These are phyloP conservation scores for Listronotus bonariensis DNA, from an alignment of 1,140 invertebrate genomes.

Conservation along the genomic window DNA sequence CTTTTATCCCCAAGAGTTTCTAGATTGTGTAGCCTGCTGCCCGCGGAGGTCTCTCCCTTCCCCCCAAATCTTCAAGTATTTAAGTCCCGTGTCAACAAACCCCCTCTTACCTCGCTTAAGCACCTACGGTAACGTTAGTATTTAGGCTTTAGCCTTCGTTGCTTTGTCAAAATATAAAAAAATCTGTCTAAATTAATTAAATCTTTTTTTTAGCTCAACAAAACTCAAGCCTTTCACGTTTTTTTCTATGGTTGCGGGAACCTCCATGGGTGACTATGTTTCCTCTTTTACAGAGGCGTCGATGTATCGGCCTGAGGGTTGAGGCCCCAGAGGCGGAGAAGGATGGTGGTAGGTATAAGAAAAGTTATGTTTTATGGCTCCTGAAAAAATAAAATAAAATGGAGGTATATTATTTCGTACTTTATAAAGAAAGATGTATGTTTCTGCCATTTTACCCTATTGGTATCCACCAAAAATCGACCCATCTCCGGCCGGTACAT, in stretches of 20 bases:
- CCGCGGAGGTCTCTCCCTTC: too few relatives aligned
- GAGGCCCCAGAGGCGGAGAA: slow-evolving; percentile 80
- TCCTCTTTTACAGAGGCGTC: slow-evolving; percentile 93
- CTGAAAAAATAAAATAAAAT: slow-evolving; percentile 46
- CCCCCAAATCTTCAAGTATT: too few relatives aligned
- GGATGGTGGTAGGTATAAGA: slow-evolving; percentile 93
- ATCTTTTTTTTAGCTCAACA: too few relatives aligned
- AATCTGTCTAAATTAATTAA: too few relatives aligned
- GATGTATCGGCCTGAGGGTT: slow-evolving; percentile 89
- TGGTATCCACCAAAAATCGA: slow-evolving; percentile 95
- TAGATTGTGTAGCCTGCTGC: too few relatives aligned
- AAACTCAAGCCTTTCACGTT: slow-evolving; percentile 37
- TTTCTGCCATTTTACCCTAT: slow-evolving; percentile 59
- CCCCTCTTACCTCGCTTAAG: too few relatives aligned
- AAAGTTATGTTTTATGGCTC: slow-evolving; percentile 88
- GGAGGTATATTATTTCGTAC: not conserved
- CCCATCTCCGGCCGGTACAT: slow-evolving; percentile 85
- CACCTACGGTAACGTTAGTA: too few relatives aligned
- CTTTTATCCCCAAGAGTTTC: too few relatives aligned
- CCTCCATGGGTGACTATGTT: slow-evolving; percentile 86
- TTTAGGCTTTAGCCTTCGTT: too few relatives aligned
- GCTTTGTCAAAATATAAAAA: too few relatives aligned
- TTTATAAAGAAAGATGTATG: not conserved
- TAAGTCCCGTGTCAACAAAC: too few relatives aligned
- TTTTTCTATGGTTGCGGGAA: slow-evolving; percentile 74